phyloP scores from a whole-genome alignment of 2,113 vertebrate genomes.

The Ammodramus savannarum region DNA sequence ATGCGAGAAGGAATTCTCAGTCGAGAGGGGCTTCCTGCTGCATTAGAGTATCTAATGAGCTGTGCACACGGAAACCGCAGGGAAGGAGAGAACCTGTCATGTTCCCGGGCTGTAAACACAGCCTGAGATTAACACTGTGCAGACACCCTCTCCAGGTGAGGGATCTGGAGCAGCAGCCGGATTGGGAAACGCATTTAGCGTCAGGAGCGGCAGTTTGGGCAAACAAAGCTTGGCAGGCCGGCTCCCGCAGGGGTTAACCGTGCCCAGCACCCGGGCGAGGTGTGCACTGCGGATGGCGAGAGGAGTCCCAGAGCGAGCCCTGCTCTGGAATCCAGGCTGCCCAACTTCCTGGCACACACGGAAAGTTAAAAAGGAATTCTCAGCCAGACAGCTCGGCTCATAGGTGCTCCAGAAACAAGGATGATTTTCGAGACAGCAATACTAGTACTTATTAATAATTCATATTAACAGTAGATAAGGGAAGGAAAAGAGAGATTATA shows the following conservation, averaged over 20 bases:
- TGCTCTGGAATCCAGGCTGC: not conserved
- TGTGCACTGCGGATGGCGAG: not conserved
- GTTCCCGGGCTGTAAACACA: not conserved
- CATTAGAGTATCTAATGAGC: not conserved
- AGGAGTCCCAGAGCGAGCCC: not conserved
- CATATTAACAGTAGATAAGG: not conserved
- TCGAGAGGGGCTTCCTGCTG: conserved; percentile 18
- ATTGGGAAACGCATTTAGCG: not conserved
- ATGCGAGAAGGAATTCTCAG: conserved; percentile 19
- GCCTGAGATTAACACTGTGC: not conserved
- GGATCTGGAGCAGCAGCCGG: not conserved
- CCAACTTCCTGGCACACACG: not conserved
- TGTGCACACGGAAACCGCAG: not conserved
- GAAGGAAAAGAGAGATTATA: conserved; percentile 9
- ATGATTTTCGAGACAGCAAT: not conserved
- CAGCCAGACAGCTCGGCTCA: not conserved
- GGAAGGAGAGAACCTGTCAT: not conserved
- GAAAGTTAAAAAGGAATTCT: conserved; percentile 34
- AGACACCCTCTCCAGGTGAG: not conserved
- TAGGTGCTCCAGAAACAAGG: conserved; percentile 11
- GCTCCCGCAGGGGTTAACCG: not conserved
- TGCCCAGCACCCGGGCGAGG: not conserved
- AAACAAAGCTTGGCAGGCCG: not conserved
- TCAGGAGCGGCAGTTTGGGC: not conserved
- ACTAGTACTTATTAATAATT: conserved; percentile 37